Conservation (phyloP, 2,113 vertebrate genomes). For the Barbus barbus region DNA sequence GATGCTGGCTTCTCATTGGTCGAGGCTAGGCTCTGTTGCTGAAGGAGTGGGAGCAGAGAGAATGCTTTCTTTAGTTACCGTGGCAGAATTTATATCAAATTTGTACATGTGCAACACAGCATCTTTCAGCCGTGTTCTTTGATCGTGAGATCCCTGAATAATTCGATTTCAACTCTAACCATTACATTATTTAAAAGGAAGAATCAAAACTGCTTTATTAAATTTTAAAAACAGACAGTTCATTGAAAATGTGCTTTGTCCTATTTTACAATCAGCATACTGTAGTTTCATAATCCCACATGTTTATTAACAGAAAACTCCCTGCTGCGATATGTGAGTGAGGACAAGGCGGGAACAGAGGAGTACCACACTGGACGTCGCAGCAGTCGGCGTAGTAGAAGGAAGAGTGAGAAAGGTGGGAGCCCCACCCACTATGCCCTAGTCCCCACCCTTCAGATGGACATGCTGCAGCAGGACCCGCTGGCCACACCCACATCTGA, state of each 20-base stretch:
- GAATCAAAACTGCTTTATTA: neutral
- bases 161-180: neutral
- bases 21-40: constrained; percentile 57
- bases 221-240: neutral
- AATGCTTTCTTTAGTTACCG: constrained; percentile 43
- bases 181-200: constrained; percentile 12
- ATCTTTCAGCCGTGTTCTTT: constrained; percentile 17
- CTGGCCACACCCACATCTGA: constrained; percentile 92
- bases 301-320: constrained; percentile 83
- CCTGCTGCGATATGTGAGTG: constrained; percentile 90
- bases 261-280: neutral
- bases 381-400: constrained; percentile 90
- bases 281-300: neutral
- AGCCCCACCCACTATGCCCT: constrained; percentile 93
- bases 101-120: constrained; percentile 23
- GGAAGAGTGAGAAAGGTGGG: constrained; percentile 86
- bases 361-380: constrained; percentile 86
- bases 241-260: neutral
- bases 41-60: constrained; percentile 59
- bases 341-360: constrained; percentile 89
- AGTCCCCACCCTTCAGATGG: constrained; percentile 92
- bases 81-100: constrained; percentile 25
- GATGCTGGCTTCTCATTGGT: constrained; percentile 62
- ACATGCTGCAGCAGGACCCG: constrained; percentile 86
- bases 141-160: constrained; percentile 12